Percentiles rank a stretch among this genome's conserved stretches.
Evolutionary conservation across 2,888 invertebrate genomes (phyloP).

Genomic region (Eupithecia exiguata): DNA sequence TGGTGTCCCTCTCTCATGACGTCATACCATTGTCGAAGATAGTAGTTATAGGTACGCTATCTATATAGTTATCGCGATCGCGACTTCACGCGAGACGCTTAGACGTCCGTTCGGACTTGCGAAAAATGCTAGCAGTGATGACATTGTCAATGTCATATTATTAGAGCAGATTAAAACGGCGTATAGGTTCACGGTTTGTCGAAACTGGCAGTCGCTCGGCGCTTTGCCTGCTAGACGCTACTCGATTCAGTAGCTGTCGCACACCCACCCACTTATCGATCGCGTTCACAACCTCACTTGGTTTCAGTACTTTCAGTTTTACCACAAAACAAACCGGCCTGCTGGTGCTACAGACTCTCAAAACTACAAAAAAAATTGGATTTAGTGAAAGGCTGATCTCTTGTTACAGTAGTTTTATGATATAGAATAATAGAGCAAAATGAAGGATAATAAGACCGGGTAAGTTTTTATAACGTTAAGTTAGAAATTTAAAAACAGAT

Average conservation of each 20-base stretch:
- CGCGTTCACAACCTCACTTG: conserved; percentile 55
- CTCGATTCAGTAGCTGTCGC: conserved; percentile 25
- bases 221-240: conserved; percentile 27
- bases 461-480: conserved; percentile 49
- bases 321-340: conserved; percentile 52
- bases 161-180: background rate
- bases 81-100: conserved; percentile 11
- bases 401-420: conserved; percentile 38
- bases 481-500: background rate
- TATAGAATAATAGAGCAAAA: conserved; percentile 48
- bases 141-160: conserved; percentile 15
- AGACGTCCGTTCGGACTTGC: conserved; percentile 2
- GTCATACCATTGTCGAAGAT: background rate
- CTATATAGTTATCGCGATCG: background rate
- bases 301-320: conserved; percentile 34
- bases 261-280: conserved; percentile 48
- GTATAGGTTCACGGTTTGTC: conserved; percentile 12
- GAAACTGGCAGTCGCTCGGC: conserved; percentile 27
- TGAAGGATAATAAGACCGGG: conserved; percentile 67
- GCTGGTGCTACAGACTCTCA: conserved; percentile 44
- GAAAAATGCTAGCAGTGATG: background rate
- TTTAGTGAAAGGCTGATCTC: conserved; percentile 51
- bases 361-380: conserved; percentile 13
- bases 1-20: background rate
- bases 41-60: background rate